Conservation (phyloP, 2,888 invertebrate genomes). For the Phytoseiulus persimilis region DNA sequence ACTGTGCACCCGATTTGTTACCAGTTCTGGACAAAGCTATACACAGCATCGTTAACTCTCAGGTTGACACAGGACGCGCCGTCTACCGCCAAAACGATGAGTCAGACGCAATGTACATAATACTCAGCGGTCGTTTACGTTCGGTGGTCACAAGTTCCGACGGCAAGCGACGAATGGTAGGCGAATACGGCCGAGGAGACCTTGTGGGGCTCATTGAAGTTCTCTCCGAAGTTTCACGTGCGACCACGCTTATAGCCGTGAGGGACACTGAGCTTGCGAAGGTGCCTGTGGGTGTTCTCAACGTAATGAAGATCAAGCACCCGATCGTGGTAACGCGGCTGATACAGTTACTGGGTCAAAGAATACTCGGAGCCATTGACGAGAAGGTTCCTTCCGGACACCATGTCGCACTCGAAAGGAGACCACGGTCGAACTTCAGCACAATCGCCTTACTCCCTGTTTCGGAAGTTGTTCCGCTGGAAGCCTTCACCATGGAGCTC, state of each 20-base stretch:
- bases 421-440: slow-evolving; percentile 68
- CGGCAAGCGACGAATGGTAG: slow-evolving; percentile 89
- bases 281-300: slow-evolving; percentile 89
- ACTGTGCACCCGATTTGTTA: too few species aligned
- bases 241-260: slow-evolving; percentile 92
- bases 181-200: slow-evolving; percentile 96
- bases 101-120: slow-evolving; percentile 92
- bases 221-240: slow-evolving; percentile 79
- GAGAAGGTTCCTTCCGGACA: slow-evolving; percentile 16
- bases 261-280: slow-evolving; percentile 94
- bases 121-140: slow-evolving; percentile 86
- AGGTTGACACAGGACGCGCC: slow-evolving; percentile 23
- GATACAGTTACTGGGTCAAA: slow-evolving; percentile 86
- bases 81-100: slow-evolving; percentile 71
- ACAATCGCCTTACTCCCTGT: slow-evolving; percentile 94
- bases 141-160: slow-evolving; percentile 77
- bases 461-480: slow-evolving; percentile 89
- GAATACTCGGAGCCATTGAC: slow-evolving; percentile 63
- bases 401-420: slow-evolving; percentile 47
- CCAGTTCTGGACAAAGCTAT: too few species aligned
- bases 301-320: slow-evolving; percentile 89
- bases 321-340: slow-evolving; percentile 88
- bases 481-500: slow-evolving; percentile 89
- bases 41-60: slow-evolving; percentile 20
- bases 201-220: slow-evolving; percentile 90